Evolutionary conservation across 2,888 invertebrate species (phyloP), one percentile per base, ranked within the genome.

Genomic region (Lasioglossum oenotherae): DNA sequence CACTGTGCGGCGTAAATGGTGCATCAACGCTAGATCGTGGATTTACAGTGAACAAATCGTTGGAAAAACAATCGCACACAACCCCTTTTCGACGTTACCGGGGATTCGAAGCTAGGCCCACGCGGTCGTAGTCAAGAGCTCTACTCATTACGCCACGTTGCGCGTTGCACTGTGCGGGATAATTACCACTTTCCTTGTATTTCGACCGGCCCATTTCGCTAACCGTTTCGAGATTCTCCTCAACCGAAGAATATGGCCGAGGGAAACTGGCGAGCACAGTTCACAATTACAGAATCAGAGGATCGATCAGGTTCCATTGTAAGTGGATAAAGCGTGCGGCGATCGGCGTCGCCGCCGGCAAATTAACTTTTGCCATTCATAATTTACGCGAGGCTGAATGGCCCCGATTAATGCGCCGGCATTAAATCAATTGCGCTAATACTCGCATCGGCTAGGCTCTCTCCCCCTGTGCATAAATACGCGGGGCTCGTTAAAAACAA

Each of bases 371-470:
- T 85, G 60, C 83, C 87, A 82, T 81, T 82, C 84, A 85, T 88
- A 88, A 88, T 88, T 88, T 83, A 83, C 72, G 64, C 69, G 72
- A 57, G 82, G 78, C 73, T 80, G 85, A 89, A 89, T 77, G 69
- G 73, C 79, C 80, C 69, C 85, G 88, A 87, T 89, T 88, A 88
- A 89, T 87, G 88, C 69, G 27, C 69, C 77, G 46, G 83, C 81
- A 87, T 87, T 89, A 89, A 89, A 89, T 89, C 89, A 88, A 89
- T 86, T 89, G 78, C 72, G 85, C 84, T 86, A 88, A 85, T 82
- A 80, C 60, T 60, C 60, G 60, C 60, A 53, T 53, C 60, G 60
- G 60, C 60, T 27, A 27, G 27, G 14, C 5, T 27, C 27, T 27
- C 27, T 27, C 27, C 60, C 60, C 14, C 60, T 41, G 72, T 49